phyloP scores from a whole-genome alignment of 2,113 vertebrate genomes.

The Zootoca vivipara region DNA sequence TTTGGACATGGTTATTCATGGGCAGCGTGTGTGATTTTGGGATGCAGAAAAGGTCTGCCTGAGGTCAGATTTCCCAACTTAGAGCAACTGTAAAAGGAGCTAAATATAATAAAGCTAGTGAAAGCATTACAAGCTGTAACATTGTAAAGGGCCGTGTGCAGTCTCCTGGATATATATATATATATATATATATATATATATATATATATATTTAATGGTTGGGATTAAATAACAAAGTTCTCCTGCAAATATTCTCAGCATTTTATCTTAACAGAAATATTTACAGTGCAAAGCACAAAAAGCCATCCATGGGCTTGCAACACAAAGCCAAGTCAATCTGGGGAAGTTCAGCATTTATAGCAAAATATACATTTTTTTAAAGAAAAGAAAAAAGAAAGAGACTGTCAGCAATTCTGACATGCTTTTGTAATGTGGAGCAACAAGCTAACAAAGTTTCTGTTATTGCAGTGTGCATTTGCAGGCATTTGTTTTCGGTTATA shows the following conservation, averaged over 20 bases:
- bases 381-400: background rate
- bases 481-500: conserved; percentile 54
- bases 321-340: conserved; percentile 6
- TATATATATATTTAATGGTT: conserved; percentile 28
- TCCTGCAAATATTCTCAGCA: conserved; percentile 42
- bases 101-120: background rate
- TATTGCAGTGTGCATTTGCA: conserved; percentile 21
- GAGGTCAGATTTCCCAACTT: background rate
- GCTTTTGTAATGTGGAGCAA: conserved; percentile 42
- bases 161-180: conserved; percentile 30
- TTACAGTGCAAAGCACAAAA: conserved; percentile 29
- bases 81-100: conserved; percentile 27
- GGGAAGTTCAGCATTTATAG: background rate
- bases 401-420: conserved; percentile 4
- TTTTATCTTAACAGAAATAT: conserved; percentile 48
- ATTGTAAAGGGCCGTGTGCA: background rate
- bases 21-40: background rate
- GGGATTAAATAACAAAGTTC: conserved; percentile 14
- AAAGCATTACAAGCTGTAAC: background rate
- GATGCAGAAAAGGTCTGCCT: background rate
- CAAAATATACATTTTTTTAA: conserved; percentile 10
- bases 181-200: too few relatives aligned
- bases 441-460: conserved; percentile 45
- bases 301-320: background rate
- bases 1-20: background rate